phyloP scores from a whole-genome alignment of 2,888 invertebrate genomes.

The Autographa gamma region DNA sequence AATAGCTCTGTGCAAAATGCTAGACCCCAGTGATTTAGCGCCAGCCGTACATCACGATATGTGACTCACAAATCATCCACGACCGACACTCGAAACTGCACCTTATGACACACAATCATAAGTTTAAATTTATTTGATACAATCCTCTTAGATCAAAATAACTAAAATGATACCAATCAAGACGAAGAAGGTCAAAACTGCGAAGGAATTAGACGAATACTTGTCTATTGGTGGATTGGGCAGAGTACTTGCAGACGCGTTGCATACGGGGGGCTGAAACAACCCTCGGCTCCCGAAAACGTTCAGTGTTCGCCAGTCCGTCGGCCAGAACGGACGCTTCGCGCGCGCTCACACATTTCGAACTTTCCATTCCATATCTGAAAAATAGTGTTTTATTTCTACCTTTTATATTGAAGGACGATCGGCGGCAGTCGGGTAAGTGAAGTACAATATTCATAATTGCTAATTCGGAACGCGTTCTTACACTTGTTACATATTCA shows the following conservation, averaged over 20 bases:
- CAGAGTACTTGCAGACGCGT: slow-evolving; percentile 67
- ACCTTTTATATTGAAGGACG: slow-evolving; percentile 56
- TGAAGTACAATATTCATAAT: slow-evolving; percentile 66
- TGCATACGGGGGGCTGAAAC: slow-evolving; percentile 69
- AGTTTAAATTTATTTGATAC: slow-evolving; percentile 20
- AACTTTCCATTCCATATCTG: slow-evolving; percentile 64
- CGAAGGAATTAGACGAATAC: slow-evolving; percentile 69
- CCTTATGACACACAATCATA: slow-evolving; percentile 22
- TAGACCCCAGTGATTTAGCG: slow-evolving; percentile 54
- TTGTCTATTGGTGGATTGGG: slow-evolving; percentile 60
- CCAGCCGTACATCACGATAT: slow-evolving; percentile 30
- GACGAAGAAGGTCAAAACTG: slow-evolving; percentile 73
- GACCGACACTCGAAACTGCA: slow-evolving; percentile 26
- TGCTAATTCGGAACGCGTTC: slow-evolving; percentile 50
- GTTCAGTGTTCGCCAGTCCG: slow-evolving; percentile 71
- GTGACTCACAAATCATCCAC: slow-evolving; percentile 34
- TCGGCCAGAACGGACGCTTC: slow-evolving; percentile 57
- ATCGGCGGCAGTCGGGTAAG: slow-evolving; percentile 62
- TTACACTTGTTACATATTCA: slow-evolving; percentile 67
- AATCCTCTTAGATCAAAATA: slow-evolving; percentile 54
- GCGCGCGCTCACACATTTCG: slow-evolving; percentile 50
- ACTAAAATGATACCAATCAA: slow-evolving; percentile 66
- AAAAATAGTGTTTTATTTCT: slow-evolving; percentile 65
- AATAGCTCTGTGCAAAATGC: slow-evolving; percentile 47
- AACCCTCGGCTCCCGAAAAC: slow-evolving; percentile 51